Conservation (phyloP, 2,113 vertebrate species). For the Actenoides hombroni region DNA sequence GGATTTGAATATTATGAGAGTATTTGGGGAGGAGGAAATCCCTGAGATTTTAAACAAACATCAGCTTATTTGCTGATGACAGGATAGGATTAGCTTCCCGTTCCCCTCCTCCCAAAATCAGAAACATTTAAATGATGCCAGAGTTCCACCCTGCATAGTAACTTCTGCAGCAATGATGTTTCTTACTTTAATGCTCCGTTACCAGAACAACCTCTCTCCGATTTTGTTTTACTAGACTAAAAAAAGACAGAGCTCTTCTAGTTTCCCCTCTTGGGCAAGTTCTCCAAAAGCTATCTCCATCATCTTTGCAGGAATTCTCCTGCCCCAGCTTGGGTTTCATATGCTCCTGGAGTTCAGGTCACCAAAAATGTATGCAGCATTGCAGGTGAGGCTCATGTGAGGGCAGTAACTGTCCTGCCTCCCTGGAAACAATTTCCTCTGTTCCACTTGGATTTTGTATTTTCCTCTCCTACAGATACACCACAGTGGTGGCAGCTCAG, state of each 20-base stretch:
- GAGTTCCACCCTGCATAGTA: not conserved
- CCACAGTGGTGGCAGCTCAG: not conserved
- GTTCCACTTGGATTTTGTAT: not conserved
- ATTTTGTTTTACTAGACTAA: not conserved
- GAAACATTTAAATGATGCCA: not conserved
- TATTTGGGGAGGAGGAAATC: not conserved
- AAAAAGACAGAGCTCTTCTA: not conserved
- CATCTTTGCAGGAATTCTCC: not conserved
- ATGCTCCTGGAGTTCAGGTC: rapidly evolving
- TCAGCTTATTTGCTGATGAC: not conserved
- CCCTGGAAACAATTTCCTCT: not conserved
- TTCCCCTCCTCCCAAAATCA: not conserved
- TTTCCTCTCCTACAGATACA: not conserved
- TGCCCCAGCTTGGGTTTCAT: not conserved
- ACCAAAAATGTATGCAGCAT: not conserved
- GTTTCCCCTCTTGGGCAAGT: not conserved
- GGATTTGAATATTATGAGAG: not conserved
- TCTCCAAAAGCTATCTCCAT: not conserved
- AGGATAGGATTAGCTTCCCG: not conserved
- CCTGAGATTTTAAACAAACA: not conserved
- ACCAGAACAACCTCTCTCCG: not conserved
- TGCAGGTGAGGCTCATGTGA: not conserved
- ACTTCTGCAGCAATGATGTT: not conserved
- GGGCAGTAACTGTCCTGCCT: not conserved
- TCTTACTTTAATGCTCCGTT: not conserved